A percentile compares a stretch with the other conserved stretches of the same genome.
These are phyloP conservation scores for Chydorus sphaericus DNA, from an alignment of 2,888 invertebrate genomes.

Conservation along the genomic window DNA sequence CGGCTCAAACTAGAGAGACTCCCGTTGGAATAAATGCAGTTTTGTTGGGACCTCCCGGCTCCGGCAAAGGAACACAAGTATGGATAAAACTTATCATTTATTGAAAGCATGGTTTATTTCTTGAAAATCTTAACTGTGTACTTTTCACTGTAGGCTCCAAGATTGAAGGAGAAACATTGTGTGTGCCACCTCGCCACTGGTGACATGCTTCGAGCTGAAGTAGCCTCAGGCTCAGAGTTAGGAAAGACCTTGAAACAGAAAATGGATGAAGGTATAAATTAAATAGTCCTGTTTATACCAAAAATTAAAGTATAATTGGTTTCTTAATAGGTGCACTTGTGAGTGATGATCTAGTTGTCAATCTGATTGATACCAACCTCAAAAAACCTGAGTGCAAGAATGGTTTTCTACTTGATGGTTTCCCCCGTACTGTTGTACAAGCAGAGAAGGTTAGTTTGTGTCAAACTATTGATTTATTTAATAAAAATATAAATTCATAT, in stretches of 20 bases:
- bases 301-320: too few relatives aligned
- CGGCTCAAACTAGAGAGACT: not conserved
- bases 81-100: conserved; percentile 14
- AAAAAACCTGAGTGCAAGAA: conserved; percentile 80
- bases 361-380: conserved; percentile 80
- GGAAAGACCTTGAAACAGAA: conserved; percentile 68
- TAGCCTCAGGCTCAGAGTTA: conserved; percentile 71
- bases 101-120: not conserved
- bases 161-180: conserved; percentile 71
- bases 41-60: conserved; percentile 87
- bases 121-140: not conserved
- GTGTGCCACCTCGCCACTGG: conserved; percentile 89
- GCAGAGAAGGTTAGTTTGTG: conserved; percentile 96
- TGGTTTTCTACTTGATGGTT: conserved; percentile 92
- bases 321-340: conserved; percentile 51
- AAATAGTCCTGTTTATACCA: too few relatives aligned
- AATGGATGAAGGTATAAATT: conserved; percentile 87
- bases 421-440: conserved; percentile 86
- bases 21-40: conserved; percentile 59
- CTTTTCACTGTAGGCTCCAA: conserved; percentile 54
- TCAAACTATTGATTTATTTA: too few relatives aligned
- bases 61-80: conserved; percentile 97
- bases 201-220: conserved; percentile 88
- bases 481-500: too few relatives aligned
- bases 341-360: conserved; percentile 84